Conservation (phyloP, 35 echinoderm and acorn worm genomes). For the Acanthaster planci region DNA sequence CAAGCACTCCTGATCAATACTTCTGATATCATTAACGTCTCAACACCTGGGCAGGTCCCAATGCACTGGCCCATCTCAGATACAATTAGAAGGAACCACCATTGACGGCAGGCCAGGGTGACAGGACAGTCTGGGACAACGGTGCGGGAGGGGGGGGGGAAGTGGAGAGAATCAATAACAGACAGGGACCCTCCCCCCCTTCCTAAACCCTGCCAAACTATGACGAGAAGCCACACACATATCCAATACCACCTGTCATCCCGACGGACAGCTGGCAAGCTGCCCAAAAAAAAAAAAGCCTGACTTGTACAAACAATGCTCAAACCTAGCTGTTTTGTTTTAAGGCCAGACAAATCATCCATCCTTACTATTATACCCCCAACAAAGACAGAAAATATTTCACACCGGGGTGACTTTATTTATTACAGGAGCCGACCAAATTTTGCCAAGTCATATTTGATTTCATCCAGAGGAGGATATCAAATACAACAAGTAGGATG, state of each 20-base stretch:
- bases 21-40: conserved; percentile 5
- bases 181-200: not conserved
- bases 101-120: conserved; percentile 11
- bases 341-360: no score
- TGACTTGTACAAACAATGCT: no score
- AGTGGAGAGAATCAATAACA: conserved; percentile 1
- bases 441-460: not conserved
- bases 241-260: not conserved
- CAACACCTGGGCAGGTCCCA: conserved; percentile 2
- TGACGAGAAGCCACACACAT: not conserved
- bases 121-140: no score
- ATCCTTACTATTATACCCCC: no score
- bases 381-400: no score
- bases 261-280: not conserved
- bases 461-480: not conserved
- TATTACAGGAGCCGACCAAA: no score
- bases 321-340: no score
- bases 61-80: not conserved
- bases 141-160: not conserved
- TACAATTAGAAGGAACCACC: not conserved
- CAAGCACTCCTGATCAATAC: not conserved
- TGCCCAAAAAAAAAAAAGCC: not conserved
- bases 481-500: not conserved
- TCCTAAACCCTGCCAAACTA: not conserved
- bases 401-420: no score